phyloP scores from a whole-genome alignment of 2,888 invertebrate species.

The Hyposoter dolosus region DNA sequence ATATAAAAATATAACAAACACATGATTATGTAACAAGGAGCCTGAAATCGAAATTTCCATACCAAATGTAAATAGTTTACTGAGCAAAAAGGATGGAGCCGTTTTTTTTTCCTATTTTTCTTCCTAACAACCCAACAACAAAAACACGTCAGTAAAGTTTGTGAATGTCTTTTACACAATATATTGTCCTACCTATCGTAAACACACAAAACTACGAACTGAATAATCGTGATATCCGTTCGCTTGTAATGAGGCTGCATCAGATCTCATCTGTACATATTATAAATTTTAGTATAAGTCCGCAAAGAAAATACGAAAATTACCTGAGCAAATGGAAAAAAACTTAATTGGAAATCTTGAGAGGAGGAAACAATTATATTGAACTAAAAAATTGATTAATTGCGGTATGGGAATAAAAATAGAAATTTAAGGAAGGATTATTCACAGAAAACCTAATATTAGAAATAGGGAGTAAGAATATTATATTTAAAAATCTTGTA shows the following conservation, averaged over 20 bases:
- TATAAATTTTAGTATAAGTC: constrained; percentile 60
- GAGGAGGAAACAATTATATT: constrained; percentile 23
- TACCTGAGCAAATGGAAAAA: constrained; percentile 59
- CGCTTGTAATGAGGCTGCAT: constrained; percentile 64
- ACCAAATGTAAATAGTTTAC: constrained; percentile 62
- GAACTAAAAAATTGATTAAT: constrained; percentile 42
- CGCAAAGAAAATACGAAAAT: constrained; percentile 58
- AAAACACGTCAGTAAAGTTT: constrained; percentile 46
- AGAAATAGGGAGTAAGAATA: constrained; percentile 56
- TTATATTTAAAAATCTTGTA: constrained; percentile 59
- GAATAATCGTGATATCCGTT: constrained; percentile 65
- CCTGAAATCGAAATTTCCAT: constrained; percentile 59
- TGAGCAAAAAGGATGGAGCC: constrained; percentile 28
- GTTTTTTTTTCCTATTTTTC: constrained; percentile 13
- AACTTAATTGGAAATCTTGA: constrained; percentile 26
- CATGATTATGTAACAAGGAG: constrained; percentile 16
- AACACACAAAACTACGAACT: constrained; percentile 52
- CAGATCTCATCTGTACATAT: constrained; percentile 67
- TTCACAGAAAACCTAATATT: constrained; percentile 60
- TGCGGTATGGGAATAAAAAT: constrained; percentile 57
- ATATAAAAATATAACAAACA: constrained; percentile 2
- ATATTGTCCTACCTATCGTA: constrained; percentile 39
- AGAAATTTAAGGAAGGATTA: constrained; percentile 50
- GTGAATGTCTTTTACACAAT: constrained; percentile 64
- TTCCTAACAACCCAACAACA: constrained; percentile 24